A percentile compares a stretch with the other conserved stretches of the same genome.
phyloP scores from a whole-genome alignment of 2,888 invertebrate species.

The Holacanthella duospinosa region DNA sequence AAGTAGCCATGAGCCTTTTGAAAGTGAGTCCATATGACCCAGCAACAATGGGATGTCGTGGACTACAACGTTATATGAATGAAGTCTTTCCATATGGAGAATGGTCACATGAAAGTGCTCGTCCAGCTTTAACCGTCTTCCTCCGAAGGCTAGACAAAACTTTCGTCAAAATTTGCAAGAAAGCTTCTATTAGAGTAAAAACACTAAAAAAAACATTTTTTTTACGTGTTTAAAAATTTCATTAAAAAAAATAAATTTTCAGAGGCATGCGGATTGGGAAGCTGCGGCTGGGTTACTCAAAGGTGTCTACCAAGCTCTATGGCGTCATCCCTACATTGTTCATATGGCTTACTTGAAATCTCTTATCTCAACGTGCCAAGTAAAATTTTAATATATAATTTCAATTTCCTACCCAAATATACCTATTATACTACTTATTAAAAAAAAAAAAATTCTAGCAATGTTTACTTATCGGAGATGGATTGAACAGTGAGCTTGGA shows the following conservation, averaged over 20 bases:
- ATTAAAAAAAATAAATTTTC: constrained; percentile 19
- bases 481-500: constrained; percentile 50
- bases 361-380: constrained; percentile 74
- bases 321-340: constrained; percentile 87
- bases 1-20: constrained; percentile 89
- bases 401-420: neutral
- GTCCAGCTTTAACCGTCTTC: constrained; percentile 84
- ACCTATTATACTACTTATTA: too few relatives aligned
- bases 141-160: constrained; percentile 88
- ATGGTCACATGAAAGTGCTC: constrained; percentile 84
- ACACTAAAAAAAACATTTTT: neutral
- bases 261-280: constrained; percentile 94
- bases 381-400: constrained; percentile 39
- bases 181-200: constrained; percentile 70
- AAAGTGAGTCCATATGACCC: constrained; percentile 98
- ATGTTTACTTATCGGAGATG: constrained; percentile 70
- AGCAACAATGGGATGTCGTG: constrained; percentile 89
- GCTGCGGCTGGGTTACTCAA: constrained; percentile 87
- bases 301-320: constrained; percentile 88
- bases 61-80: constrained; percentile 83
- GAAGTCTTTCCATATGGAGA: constrained; percentile 87
- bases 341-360: constrained; percentile 86
- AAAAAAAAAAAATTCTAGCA: constrained; percentile 41
- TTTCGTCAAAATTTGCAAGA: constrained; percentile 93
- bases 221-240: neutral